These are phyloP conservation scores for Trichosurus vulpecula DNA, from an alignment of 2,797 vertebrate species.

Conservation along the genomic window DNA sequence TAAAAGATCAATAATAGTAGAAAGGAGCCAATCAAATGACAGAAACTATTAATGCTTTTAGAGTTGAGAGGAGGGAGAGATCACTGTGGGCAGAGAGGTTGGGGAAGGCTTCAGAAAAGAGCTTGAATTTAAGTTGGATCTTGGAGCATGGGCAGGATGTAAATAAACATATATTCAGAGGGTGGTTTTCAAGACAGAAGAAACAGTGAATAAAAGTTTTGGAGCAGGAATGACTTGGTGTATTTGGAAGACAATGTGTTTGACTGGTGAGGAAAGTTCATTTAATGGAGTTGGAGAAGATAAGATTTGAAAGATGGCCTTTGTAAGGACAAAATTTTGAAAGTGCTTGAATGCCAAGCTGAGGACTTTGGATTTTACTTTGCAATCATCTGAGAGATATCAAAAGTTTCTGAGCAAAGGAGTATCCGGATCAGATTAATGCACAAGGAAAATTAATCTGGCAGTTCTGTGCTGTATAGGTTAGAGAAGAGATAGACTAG, in stretches of 20 bases:
- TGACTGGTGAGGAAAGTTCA: not conserved
- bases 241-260: not conserved
- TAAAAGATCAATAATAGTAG: not conserved
- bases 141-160: not conserved
- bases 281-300: not conserved
- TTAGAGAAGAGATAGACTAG: not conserved
- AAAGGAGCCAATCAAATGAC: not conserved
- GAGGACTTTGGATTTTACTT: not conserved
- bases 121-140: not conserved
- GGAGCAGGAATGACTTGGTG: not conserved
- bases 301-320: not conserved
- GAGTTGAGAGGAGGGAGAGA: not conserved
- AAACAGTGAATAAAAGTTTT: not conserved
- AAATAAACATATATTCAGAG: not conserved
- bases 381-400: not conserved
- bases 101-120: not conserved
- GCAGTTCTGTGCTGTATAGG: not conserved
- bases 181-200: not conserved
- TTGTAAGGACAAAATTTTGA: not conserved
- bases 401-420: not conserved
- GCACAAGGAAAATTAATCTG: not conserved
- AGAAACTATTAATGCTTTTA: not conserved
- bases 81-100: not conserved
- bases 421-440: not conserved
- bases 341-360: not conserved